Base-by-base conservation (phyloP, 2,888 invertebrate genomes). In the Erannis defoliaria region DNA sequence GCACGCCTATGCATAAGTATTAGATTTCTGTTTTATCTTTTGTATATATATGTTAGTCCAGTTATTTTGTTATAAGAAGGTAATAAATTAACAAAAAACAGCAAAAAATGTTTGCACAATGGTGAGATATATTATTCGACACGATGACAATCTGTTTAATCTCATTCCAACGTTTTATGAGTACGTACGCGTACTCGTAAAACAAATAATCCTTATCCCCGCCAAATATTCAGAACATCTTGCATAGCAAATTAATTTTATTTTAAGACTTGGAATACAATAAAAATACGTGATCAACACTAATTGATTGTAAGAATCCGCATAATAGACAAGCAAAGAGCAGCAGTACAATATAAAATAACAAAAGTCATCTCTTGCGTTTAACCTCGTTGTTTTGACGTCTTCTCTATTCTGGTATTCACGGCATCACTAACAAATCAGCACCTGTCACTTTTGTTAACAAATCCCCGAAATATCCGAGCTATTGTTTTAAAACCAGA, bases 361-460 rank as follows among this genome's bases (percentile, higher is more conserved):
- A 85, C 80, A 84, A 86, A 85, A 78, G 79, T 68, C 71, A 78
- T 85, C 79, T 78, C 72, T 81, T 74, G 74, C 68, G 70, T 82
- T 80, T 79, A 82, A 80, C 78, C 74, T 72, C 73, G 78, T 77
- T 90, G 87, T 90, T 89, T 87, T 88, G 89, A 90, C 89, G 82
- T 77, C 64, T 68, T 64, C 78, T 78, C 82, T 84, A 84, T 82
- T 86, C 81, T 79, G 85, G 87, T 83, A 89, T 89, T 81, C 82
- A 58, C 58, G 67, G 81, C 82, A 88, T 88, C 79, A 79, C 76
- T 77, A 76, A 88, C 86, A 87, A 88, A 89, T 90, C 90, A 88
- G 80, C 90, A 86, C 86, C 88, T 88, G 90, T 85, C 89, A 89
- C 78, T 85, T 84, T 74, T 67, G 81, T 84, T 84, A 85, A 82